Evolutionary conservation across 1,140 invertebrate species (phyloP).

Genomic region (Drosophila equinoxialis): DNA sequence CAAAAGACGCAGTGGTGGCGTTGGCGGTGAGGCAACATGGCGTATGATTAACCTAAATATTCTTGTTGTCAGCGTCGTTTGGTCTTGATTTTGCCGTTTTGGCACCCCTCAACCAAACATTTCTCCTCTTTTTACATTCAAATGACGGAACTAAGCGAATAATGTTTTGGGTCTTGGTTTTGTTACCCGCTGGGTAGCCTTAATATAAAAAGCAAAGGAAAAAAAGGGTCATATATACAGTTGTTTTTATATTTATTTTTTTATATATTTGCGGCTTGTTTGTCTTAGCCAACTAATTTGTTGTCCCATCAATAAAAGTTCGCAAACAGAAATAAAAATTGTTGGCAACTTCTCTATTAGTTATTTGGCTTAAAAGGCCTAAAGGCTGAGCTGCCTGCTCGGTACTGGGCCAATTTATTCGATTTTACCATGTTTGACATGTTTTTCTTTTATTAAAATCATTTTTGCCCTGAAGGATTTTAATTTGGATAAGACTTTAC

Average conservation of each 20-base stretch:
- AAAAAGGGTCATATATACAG: conserved; percentile 54
- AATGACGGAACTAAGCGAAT: conserved; percentile 71
- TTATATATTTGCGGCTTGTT: conserved; percentile 46
- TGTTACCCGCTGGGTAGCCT: conserved; percentile 44
- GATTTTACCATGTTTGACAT: conserved; percentile 3
- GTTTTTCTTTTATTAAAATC: conserved; percentile 3
- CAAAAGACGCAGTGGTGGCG: conserved; percentile 57
- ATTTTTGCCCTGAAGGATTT: conserved; percentile 17
- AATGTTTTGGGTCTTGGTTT: conserved; percentile 45
- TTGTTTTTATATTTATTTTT: neutral
- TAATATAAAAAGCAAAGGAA: conserved; percentile 1
- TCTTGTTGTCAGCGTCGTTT: conserved; percentile 36
- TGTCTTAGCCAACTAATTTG: conserved; percentile 63
- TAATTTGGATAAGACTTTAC: conserved; percentile 8
- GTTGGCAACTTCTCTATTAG: conserved; percentile 23
- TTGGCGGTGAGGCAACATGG: conserved; percentile 45
- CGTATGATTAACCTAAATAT: conserved; percentile 77
- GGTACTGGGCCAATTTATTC: neutral
- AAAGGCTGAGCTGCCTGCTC: neutral
- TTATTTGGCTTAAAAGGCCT: conserved; percentile 2
- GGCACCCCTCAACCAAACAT: too few species aligned
- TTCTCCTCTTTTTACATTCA: conserved; percentile 51
- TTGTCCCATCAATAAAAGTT: conserved; percentile 25
- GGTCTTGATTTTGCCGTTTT: conserved; percentile 42
- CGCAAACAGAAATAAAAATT: conserved; percentile 37